Conservation (phyloP, 2,113 vertebrate species). For the Mus pahari region DNA sequence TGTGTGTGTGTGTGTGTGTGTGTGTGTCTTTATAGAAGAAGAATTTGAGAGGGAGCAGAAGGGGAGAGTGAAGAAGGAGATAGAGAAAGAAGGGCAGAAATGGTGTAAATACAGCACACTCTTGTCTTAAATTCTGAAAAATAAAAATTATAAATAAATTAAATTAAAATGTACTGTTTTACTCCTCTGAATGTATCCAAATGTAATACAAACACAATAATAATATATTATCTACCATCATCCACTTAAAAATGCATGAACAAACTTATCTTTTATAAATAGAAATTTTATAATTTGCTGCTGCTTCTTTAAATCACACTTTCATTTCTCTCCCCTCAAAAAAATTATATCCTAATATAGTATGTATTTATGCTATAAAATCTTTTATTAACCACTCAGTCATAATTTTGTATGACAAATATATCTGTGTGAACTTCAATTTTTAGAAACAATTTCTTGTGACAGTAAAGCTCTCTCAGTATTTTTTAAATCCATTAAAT, state of each 20-base stretch:
- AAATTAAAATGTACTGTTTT: background rate
- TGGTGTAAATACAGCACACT: background rate
- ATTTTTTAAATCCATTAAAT: background rate
- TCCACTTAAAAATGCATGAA: background rate
- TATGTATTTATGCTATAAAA: constrained; percentile 40
- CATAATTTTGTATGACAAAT: constrained; percentile 34
- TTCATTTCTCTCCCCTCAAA: constrained; percentile 23
- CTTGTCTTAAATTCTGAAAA: background rate
- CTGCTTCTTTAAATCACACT: constrained; percentile 46
- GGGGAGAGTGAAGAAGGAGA: background rate
- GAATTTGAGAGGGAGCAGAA: background rate
- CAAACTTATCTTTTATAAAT: constrained; percentile 45
- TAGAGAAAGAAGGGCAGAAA: background rate
- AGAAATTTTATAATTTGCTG: background rate
- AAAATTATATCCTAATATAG: background rate
- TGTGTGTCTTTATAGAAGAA: background rate
- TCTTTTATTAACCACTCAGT: constrained; percentile 45
- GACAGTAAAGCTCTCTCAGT: background rate
- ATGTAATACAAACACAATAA: constrained; percentile 41
- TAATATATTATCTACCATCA: constrained; percentile 32
- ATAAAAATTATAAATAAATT: background rate
- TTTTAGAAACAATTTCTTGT: constrained; percentile 47
- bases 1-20: background rate
- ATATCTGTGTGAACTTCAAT: constrained; percentile 14
- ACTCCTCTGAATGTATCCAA: constrained; percentile 25